phyloP scores from a whole-genome alignment of 2,113 vertebrate species.

The Pachyramphus minor region DNA sequence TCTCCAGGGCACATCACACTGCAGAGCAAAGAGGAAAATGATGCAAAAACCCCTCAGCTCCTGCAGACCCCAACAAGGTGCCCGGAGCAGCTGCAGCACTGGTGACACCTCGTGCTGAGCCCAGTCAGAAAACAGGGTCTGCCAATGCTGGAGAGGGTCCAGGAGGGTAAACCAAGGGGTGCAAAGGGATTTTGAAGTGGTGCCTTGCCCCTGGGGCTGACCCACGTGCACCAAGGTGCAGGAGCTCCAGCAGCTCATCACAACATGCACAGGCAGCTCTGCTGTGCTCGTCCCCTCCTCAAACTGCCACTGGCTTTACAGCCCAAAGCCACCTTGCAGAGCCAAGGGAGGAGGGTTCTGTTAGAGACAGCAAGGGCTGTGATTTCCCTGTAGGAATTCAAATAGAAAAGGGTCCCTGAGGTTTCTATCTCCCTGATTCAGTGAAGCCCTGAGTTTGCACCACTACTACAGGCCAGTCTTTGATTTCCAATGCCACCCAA shows the following conservation, averaged over 20 bases:
- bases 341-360: background rate
- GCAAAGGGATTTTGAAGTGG: background rate
- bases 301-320: background rate
- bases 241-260: background rate
- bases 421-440: background rate
- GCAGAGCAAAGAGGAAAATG: background rate
- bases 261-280: background rate
- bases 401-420: background rate
- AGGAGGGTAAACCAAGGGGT: background rate
- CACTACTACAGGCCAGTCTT: background rate
- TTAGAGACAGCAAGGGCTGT: background rate
- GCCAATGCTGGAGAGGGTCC: background rate
- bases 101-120: background rate
- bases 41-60: background rate
- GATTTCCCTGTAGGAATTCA: background rate
- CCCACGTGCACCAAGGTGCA: background rate
- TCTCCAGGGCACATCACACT: background rate
- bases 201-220: background rate
- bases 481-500: background rate
- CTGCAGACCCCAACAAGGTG: background rate
- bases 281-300: background rate
- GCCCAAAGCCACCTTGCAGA: background rate
- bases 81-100: background rate
- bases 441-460: background rate
- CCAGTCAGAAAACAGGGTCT: background rate